A percentile compares a stretch with the other conserved stretches of the same genome.
phyloP scores from a whole-genome alignment of 2,888 invertebrate species.

The Tenthredo livida region DNA sequence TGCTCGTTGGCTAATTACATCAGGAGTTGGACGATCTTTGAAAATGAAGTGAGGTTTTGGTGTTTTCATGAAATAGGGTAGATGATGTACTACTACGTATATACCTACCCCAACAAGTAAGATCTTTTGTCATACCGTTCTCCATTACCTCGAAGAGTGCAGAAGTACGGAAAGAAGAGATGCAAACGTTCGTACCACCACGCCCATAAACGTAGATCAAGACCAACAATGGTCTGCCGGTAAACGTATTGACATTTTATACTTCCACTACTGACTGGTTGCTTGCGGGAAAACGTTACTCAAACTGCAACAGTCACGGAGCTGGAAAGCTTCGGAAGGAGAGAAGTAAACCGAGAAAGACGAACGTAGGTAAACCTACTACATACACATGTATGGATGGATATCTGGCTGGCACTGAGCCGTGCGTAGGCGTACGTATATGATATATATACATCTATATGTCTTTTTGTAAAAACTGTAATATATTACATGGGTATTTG shows the following conservation, averaged over 20 bases:
- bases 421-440: background rate
- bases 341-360: constrained; percentile 10
- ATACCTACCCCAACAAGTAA: background rate
- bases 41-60: background rate
- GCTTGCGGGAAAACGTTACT: constrained; percentile 64
- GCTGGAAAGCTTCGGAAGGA: background rate
- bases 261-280: constrained; percentile 63
- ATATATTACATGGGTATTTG: constrained; percentile 14
- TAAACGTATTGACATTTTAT: constrained; percentile 73
- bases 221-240: constrained; percentile 70
- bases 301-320: constrained; percentile 66
- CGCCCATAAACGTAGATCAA: constrained; percentile 72
- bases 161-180: constrained; percentile 56
- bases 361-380: background rate
- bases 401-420: constrained; percentile 24
- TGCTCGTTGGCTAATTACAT: background rate
- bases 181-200: constrained; percentile 58
- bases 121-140: constrained; percentile 2
- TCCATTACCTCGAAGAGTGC: background rate
- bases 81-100: background rate
- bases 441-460: constrained; percentile 1
- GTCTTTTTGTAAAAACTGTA: background rate
- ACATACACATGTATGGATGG: background rate
- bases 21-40: background rate
- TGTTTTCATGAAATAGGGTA: background rate